These are phyloP conservation scores for Cephus nigrinus DNA, from an alignment of 2,888 invertebrate genomes.

Conservation along the genomic window DNA sequence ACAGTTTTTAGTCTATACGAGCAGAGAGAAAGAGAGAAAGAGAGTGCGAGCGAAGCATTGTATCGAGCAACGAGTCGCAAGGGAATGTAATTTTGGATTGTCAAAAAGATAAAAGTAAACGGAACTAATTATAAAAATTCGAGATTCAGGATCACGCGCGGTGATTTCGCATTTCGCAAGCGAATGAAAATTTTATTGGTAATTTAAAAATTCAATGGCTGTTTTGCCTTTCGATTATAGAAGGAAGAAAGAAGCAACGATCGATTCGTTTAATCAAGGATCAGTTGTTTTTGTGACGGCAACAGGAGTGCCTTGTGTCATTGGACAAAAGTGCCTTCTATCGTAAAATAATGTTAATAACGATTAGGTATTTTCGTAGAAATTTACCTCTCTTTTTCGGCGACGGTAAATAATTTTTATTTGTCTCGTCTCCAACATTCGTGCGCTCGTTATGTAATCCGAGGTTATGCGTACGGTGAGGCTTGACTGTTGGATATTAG, in stretches of 20 bases:
- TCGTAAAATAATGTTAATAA: neutral
- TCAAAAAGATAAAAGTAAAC: neutral
- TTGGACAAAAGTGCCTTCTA: neutral
- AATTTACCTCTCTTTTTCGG: neutral
- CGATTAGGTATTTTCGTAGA: neutral
- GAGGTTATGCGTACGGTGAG: neutral
- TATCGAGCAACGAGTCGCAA: neutral
- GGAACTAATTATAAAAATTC: neutral
- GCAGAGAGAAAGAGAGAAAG: neutral
- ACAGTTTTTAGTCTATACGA: neutral
- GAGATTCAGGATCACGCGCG: neutral
- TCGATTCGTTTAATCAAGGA: neutral
- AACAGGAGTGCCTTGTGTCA: neutral
- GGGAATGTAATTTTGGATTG: neutral
- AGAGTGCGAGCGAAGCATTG: neutral
- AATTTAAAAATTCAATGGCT: neutral
- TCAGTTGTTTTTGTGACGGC: neutral
- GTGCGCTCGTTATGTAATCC: neutral
- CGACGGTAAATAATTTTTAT: neutral
- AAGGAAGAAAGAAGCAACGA: neutral
- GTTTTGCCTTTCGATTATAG: neutral
- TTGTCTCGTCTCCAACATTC: neutral
- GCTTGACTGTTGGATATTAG: slow-evolving; percentile 16
- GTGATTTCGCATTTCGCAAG: neutral
- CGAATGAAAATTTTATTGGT: neutral